Conservation (phyloP, 2,797 vertebrate genomes). For the Liasis olivaceus region DNA sequence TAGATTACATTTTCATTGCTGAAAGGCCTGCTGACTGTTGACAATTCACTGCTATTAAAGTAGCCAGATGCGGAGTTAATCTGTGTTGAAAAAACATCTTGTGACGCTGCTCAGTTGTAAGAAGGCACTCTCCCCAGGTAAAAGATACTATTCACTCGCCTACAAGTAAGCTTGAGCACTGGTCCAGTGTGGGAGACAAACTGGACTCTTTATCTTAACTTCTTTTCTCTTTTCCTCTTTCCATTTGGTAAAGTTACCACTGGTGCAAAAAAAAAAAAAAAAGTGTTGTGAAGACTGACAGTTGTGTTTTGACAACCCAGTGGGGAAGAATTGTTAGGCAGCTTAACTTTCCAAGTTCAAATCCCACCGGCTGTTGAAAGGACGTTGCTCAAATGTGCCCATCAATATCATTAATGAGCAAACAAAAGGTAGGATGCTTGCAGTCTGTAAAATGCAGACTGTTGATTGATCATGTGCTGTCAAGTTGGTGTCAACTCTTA, state of each 20-base stretch:
- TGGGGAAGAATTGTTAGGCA: conserved; percentile 17
- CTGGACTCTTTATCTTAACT: conserved; percentile 19
- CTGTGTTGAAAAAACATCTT: conserved; percentile 28
- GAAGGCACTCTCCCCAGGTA: not conserved
- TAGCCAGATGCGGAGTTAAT: not conserved
- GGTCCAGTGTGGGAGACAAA: conserved; percentile 48
- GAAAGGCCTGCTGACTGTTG: not conserved
- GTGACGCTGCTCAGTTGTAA: not conserved
- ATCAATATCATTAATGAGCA: not conserved
- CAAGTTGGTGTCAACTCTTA: not conserved
- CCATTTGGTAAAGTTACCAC: conserved; percentile 20
- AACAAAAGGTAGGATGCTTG: not conserved
- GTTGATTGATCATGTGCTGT: not conserved
- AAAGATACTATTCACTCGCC: conserved; percentile 29
- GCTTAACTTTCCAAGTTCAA: not conserved
- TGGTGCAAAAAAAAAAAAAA: not conserved
- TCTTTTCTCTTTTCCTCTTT: conserved; percentile 24
- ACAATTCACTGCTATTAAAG: not conserved
- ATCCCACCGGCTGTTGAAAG: not conserved
- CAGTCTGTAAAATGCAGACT: not conserved
- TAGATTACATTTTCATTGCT: not conserved
- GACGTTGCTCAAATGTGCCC: not conserved
- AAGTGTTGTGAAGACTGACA: not conserved
- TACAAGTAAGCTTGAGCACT: not conserved
- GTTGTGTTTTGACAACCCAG: not conserved